Percentiles rank a stretch among this genome's conserved stretches.
Conservation (phyloP, 1,140 invertebrate species). For the Meteorus sp. region DNA sequence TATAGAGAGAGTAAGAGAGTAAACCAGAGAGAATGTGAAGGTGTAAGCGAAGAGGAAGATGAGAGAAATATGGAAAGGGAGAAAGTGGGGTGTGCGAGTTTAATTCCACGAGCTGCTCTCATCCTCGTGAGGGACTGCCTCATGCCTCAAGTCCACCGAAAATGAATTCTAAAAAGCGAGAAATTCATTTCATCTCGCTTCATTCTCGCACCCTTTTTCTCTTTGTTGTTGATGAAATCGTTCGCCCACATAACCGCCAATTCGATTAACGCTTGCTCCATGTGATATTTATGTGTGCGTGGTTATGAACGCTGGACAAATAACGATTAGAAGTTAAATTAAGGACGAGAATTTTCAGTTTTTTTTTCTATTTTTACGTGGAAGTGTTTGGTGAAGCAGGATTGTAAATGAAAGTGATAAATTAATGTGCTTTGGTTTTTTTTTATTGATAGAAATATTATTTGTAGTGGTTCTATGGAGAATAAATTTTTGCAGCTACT, state of each 20-base stretch:
- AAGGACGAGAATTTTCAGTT: too few relatives aligned
- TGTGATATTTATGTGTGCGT: neutral
- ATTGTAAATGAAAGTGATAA: too few relatives aligned
- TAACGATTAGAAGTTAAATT: neutral
- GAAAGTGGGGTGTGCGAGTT: constrained; percentile 12
- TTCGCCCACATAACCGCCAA: constrained; percentile 4
- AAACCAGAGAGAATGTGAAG: constrained; percentile 14
- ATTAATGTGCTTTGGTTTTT: too few relatives aligned
- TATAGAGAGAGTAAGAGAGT: too few relatives aligned
- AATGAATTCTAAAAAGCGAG: constrained; percentile 55
- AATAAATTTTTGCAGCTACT: too few relatives aligned
- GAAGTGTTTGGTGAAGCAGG: too few relatives aligned
- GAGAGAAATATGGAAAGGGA: constrained; percentile 16
- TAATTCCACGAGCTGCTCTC: constrained; percentile 23
- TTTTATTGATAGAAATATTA: too few relatives aligned
- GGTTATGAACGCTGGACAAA: neutral
- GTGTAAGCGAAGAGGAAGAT: constrained; percentile 1
- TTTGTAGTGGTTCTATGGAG: too few relatives aligned
- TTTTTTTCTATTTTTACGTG: too few relatives aligned
- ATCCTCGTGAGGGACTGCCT: constrained; percentile 32
- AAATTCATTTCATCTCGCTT: constrained; percentile 22
- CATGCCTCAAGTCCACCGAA: constrained; percentile 44
- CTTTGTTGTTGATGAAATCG: constrained; percentile 32
- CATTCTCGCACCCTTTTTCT: too few relatives aligned
- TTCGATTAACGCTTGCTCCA: constrained; percentile 1